Evolutionary conservation across 2,888 invertebrate species (phyloP), one percentile per base, ranked within the genome.

Genomic region (Belgica antarctica): DNA sequence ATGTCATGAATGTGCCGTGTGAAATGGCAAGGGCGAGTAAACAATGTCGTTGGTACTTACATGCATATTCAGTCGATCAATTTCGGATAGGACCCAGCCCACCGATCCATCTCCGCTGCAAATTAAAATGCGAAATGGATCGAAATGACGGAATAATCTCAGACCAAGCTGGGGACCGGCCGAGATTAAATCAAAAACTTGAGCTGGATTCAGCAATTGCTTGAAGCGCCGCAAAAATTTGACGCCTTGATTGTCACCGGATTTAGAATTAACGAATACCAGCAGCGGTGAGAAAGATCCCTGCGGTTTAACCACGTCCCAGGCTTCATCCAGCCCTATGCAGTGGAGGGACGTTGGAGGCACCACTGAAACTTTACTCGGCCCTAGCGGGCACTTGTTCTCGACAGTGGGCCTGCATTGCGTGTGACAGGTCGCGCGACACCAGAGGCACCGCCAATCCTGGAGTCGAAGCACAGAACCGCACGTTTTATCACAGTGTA

Each of bases 31-130:
- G n/a, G 15, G 17, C 8, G 46, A 15, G 17, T 7, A 46, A 46
- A 46, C n/a, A n/a, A n/a, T n/a, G n/a, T n/a, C n/a, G n/a, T 28
- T 61, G 2, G 4, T 27, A 85, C 90, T 87, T 81, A 96, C 95
- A 81, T 95, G 94, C 89, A 97, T 92, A 77, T 92, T 92, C 74
- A 97, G 85, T 75, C 92, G 89, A 81, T 97, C 97, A 74, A 97
- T 92, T 81, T 97, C 96, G 73, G 94, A 92, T 72, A 98, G 85
- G 72, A 98, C 97, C 97, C 97, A 98, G 69, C 97, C 96, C 7
- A 97, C 95, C 34, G 95, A 96, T 19, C 97, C 97, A 79, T 98
- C 97, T 0, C 97, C 97, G 61, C 96, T 96, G 84, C 97, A 97
- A 72, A 97, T 94, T 73, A 97, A 84, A 76, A 97, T 94, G 74